Evolutionary conservation across 2,888 invertebrate species (phyloP), one percentile per base, ranked within the genome.

Genomic region (Incurvaria masculella): DNA sequence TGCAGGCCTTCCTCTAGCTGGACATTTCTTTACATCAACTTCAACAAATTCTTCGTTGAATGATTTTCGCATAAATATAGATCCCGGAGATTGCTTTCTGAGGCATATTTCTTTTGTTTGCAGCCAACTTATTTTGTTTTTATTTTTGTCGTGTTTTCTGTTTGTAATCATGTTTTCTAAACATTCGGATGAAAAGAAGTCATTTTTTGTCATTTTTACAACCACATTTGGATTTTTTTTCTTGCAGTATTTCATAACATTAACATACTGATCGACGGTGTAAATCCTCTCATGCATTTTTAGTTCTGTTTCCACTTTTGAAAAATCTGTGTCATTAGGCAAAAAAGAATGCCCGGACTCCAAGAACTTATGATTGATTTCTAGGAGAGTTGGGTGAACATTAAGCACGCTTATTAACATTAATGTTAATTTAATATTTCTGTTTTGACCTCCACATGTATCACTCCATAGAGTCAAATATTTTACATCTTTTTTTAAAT

Each of bases 381-480:
- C 43, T 46, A 49, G 44, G 33, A 52, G 44, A 14, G 40, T 54
- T 45, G 48, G 51, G 46, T 55, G 55, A 41, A 51, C 51, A 23
- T 55, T 51, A 40, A 59, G 52, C n/a, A 50, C 51, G 26, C 49
- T 52, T 49, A 52, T 54, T 40, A 58, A 39, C 52, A 57, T 54
- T 33, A 58, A 38, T 14, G 49, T 49, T 23, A 59, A 21, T 49
- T 56, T 57, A 18, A 56, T 56, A 19, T 54, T 57, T 17, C 53
- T 47, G 47, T 57, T 52, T 27, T 58, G 57, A 17, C 56, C 56
- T 6, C 57, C 56, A 42, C 56, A 56, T 6, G 50, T 53, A 39
- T 56, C 55, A 42, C 47, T 45, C 51, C 47, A 55, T 5, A 53
- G 45, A 6, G 44, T 42, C 23, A 56, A 44, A 18, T 53, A 18